Percentiles rank a stretch among this genome's conserved stretches.
Conservation (phyloP, 2,113 vertebrate species). For the Azemiops feae region DNA sequence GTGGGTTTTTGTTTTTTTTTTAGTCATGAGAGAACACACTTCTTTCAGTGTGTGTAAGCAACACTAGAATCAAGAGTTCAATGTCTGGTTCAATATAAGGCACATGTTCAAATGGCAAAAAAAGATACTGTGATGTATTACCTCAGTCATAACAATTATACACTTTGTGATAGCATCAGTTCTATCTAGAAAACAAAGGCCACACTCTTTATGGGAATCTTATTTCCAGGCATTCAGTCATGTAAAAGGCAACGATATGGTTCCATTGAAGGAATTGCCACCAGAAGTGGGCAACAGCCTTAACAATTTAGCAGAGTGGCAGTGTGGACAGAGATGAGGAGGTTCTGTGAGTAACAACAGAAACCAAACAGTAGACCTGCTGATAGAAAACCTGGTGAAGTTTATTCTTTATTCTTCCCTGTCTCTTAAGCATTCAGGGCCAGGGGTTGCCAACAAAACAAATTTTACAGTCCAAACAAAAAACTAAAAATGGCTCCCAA, state of each 20-base stretch:
- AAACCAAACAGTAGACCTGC: not conserved
- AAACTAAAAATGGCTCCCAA: not conserved
- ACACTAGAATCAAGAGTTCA: not conserved
- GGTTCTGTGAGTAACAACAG: not conserved
- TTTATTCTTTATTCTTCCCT: not conserved
- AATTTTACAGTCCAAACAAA: not conserved
- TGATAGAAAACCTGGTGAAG: not conserved
- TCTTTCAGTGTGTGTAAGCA: not conserved
- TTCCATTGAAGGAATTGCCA: not conserved
- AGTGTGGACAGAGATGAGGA: not conserved
- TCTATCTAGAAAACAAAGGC: not conserved
- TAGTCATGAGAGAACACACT: not conserved
- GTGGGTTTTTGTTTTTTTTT: not conserved
- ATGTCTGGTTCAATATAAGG: not conserved
- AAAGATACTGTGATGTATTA: not conserved
- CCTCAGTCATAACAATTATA: not conserved
- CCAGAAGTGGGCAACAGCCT: not conserved
- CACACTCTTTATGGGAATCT: not conserved
- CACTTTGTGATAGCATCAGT: not conserved
- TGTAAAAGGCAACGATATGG: not conserved
- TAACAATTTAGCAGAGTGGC: not conserved
- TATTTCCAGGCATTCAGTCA: not conserved
- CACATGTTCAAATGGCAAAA: not conserved
- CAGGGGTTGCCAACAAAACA: not conserved
- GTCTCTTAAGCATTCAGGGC: not conserved